Evolutionary conservation across 2,888 invertebrate genomes (phyloP).

Genomic region (Cerceris rybyensis): DNA sequence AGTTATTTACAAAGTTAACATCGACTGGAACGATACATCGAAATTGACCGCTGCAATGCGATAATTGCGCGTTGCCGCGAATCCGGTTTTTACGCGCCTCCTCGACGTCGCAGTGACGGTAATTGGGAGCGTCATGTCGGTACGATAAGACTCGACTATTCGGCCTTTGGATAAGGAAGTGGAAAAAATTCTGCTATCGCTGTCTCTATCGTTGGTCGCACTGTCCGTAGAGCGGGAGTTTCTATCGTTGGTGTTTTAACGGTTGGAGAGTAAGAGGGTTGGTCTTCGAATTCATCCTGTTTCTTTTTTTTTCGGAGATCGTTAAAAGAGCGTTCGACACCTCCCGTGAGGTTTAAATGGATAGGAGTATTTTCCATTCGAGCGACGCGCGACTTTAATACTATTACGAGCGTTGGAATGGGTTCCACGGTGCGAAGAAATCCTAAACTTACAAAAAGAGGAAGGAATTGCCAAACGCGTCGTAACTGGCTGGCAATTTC

Average conservation of each 20-base stretch:
- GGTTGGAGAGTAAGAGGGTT: not conserved
- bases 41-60: conserved; percentile 19
- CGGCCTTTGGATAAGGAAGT: conserved; percentile 72
- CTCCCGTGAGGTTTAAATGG: no score
- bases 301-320: no score
- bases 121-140: conserved; percentile 66
- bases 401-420: no score
- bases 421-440: not conserved
- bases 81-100: not conserved
- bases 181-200: conserved; percentile 71
- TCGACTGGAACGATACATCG: conserved; percentile 11
- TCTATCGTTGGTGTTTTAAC: not conserved
- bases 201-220: conserved; percentile 61
- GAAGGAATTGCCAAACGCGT: conserved; percentile 17
- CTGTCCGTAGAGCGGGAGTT: conserved; percentile 16
- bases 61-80: conserved; percentile 22
- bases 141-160: conserved; percentile 74
- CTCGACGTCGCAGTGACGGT: conserved; percentile 16
- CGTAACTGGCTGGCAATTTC: conserved; percentile 22
- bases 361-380: no score
- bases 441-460: not conserved
- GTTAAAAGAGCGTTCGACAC: no score
- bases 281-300: no score
- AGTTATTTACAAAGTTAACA: not conserved
- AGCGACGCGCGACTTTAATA: no score